Base-by-base conservation (phyloP, 2,888 invertebrate species). In the Heliconius hortense region DNA sequence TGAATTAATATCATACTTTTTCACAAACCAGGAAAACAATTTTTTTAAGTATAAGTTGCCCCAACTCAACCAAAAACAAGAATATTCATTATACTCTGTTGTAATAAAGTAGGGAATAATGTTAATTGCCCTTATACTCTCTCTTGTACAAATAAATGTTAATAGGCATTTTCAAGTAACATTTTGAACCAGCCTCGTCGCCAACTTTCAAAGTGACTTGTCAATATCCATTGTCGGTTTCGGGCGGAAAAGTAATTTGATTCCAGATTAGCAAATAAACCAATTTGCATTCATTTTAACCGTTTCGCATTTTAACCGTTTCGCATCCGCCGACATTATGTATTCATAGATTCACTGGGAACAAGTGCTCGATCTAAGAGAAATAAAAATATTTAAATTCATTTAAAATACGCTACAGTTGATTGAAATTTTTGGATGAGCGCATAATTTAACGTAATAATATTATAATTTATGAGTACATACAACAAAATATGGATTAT, bases 241-340 rank as follows among this genome's bases (percentile, higher is more conserved):
- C 68, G 53, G 72, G 39, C 59, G 74, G 70, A n/a, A 53, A 28
- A 70, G 60, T 70, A 73, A 75, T 75, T 70, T 66, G 28, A 73
- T 76, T 76, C 53, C 66, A 70, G 70, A 73, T 69, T 72, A 77
- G 53, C 73, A 31, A 66, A 75, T 77, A 73, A 77, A 66, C 43
- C 70, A 66, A 75, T 77, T 75, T 73, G 73, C 77, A 62, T 77
- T 67, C 71, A 66, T 77, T 77, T 67, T 70, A 75, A 73, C 73
- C 70, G 64, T 73, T 75, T 73, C 53, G 56, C 69, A 18, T 66
- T 77, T 67, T 70, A 75, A 73, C 73, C 70, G 64, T 73, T 75
- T 73, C 53, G 56, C 69, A 18, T 66, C 62, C 70, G 56, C n/a
- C 75, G 43, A 28, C 43, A 39, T 43, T 72, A 69, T 24, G 69